Evolutionary conservation across 2,113 vertebrate genomes (phyloP), one percentile per base, ranked within the genome.

Genomic region (Phaethon lepturus): DNA sequence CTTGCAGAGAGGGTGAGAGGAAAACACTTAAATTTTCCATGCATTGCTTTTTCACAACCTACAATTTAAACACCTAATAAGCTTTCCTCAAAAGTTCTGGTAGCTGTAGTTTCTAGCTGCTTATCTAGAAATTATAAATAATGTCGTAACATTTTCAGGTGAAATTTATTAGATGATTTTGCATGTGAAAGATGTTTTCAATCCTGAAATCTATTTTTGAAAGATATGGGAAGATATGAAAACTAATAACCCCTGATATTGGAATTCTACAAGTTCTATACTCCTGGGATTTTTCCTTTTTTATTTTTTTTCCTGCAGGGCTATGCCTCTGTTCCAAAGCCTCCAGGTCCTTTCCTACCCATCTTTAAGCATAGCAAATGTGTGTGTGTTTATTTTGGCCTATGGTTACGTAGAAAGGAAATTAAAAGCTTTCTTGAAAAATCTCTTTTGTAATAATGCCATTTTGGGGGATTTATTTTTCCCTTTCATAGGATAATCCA

Each of bases 351-450:
- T 79, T 92, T 86, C 38, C 14, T 86, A 64, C 35, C 40, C 66
- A 4, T 66, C 26, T 38, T 88, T 66, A 76, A 62, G 44, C 17
- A 73, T 0, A 76, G 10, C 3, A 59, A 29, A 35, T 64, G 9
- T 55, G 56, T 40, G 25, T n/a, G 17, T 62, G 29, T 38, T 88
- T 73, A 44, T 86, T 93, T 83, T 92, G 49, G 44, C 38, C 59
- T 80, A 42, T 79, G 33, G 26, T 29, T 88, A 90, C 2, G 1
- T 4, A 31, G 38, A 88, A 88, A 91, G 63, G 89, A 95, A 96
- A 96, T 95, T 12, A 63, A 75, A 90, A 69, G 6, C 66, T 88
- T 62, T 72, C 52, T 29, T 93, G 68, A 92, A 95, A 79, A 86
- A 45, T 60, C 19, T 86, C 11, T 76, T 68, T 47, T 40, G 10